Base-by-base conservation (phyloP, 2,888 invertebrate genomes). In the Hofmannophila pseudospretella region DNA sequence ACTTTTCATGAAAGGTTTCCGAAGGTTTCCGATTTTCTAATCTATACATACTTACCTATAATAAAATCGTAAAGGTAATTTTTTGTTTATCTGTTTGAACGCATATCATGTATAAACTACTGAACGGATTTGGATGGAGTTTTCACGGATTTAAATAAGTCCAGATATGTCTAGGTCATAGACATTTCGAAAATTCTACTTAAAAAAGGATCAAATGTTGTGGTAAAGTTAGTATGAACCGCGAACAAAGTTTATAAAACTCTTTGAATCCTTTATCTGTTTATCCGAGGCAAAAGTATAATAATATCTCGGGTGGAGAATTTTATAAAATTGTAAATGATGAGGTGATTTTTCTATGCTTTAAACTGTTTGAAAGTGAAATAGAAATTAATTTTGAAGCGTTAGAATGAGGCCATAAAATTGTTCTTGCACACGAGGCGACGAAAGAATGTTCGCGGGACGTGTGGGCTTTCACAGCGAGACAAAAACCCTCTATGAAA, bases 371-470 rank as follows among this genome's bases (percentile, higher is more conserved):
- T 27, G 29, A 39, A 48, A 51, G 31, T 44, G 38, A 49, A 50
- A 41, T 26, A 41, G 37, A 35, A 51, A 52, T 53, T 53, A 54
- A 54, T 61, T 61, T 55, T 25, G 29, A 46, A 28, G 40, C 40
- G 38, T 44, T 42, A 51, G 44, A 56, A 60, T 58, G 48, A 50
- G 58, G 56, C 45, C 45, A 47, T 58, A 53, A 56, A 61, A 50
- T 41, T 45, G 49, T 37, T 36, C 46, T n/a, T 36, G 47, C 47
- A 47, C 40, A 50, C 31, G 41, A 38, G 43, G 43, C 41, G 48
- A 45, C 55, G 43, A 53, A 54, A 51, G 54, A 66, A 63, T 64
- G 51, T 55, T 54, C 40, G 41, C 35, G 39, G 44, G 36, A 41
- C 46, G 46, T 23, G 22, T 29, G 39, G 39, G 39, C 51, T 56